Percentiles rank a stretch among this genome's conserved stretches.
phyloP scores from a whole-genome alignment of 2,888 invertebrate species.

The Lochmaea capreae region DNA sequence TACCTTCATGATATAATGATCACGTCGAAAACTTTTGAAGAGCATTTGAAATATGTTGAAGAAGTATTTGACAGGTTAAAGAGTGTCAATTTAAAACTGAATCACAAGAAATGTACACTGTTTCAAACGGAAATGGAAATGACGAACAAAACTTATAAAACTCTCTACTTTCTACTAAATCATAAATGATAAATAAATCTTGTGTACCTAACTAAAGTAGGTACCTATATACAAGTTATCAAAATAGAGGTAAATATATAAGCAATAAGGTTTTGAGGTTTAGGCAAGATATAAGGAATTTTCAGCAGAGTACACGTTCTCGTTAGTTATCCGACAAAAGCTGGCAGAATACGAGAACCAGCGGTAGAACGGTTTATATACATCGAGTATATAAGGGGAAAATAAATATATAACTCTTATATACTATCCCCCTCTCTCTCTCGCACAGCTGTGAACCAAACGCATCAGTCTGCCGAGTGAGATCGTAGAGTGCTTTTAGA shows the following conservation, averaged over 20 bases:
- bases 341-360: slow-evolving; percentile 59
- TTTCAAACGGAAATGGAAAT: too few species aligned
- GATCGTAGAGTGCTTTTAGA: slow-evolving; percentile 59
- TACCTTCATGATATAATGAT: too few species aligned
- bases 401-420: slow-evolving; percentile 63
- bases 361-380: slow-evolving; percentile 63
- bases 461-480: slow-evolving; percentile 65
- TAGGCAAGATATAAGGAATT: slow-evolving; percentile 45
- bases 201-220: background rate
- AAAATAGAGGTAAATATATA: background rate
- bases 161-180: too few species aligned
- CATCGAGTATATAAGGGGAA: slow-evolving; percentile 63
- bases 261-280: slow-evolving; percentile 23
- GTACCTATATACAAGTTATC: slow-evolving; percentile 1
- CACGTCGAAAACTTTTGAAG: too few species aligned
- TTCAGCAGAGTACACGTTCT: slow-evolving; percentile 58
- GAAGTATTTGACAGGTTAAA: too few species aligned
- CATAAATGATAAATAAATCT: background rate
- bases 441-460: slow-evolving; percentile 67
- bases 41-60: too few species aligned
- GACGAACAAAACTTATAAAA: background rate
- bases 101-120: too few species aligned
- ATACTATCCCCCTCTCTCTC: slow-evolving; percentile 58
- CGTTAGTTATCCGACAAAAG: slow-evolving; percentile 56
- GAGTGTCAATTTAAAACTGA: too few species aligned